Base-by-base conservation (phyloP, 2,113 vertebrate species). In the Cyanoderma ruficeps region DNA sequence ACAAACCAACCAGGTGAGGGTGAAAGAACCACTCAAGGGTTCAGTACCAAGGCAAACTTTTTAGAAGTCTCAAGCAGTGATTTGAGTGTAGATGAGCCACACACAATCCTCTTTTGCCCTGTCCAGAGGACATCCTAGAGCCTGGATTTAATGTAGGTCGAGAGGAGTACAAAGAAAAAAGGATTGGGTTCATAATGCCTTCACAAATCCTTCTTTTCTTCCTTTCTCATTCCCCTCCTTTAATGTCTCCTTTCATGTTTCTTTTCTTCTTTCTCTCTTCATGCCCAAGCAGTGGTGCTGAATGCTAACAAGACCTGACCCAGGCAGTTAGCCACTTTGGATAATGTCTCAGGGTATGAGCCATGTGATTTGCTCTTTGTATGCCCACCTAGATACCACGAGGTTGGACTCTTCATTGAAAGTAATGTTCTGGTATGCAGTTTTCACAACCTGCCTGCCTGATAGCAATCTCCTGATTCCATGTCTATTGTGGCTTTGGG, bases 231-330 rank as follows among this genome's bases (percentile, higher is more conserved):
- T 94, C 52, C 50, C 14, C 39, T 88, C 57, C 91, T 94, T 84
- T 95, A 75, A 94, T 95, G 87, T 91, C 42, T 75, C 74, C 89
- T 95, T 96, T 95, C 79, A 95, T 90, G 89, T 92, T 94, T 60
- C 83, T 88, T 94, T 94, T 85, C 71, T 70, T 71, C 70, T 91
- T 76, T 70, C 60, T 59, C 59, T 42, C 90, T 85, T 56, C 35
- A 1, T 47, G 70, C 63, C 74, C 39, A 7, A 84, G 83, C 46
- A 79, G 33, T 50, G 57, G 55, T 89, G 50, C 72, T 93, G 94
- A 95, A 94, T 94, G 39, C 63, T 93, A 96, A 96, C 11, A 2
- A 90, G 83, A 23, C 47, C 41, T 72, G 81, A 86, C 42, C 79
- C 75, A 71, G 65, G 25, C 86, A 83, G 39, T 72, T 15, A 67